These are phyloP conservation scores for Saccostrea glomerata DNA, from an alignment of 1,140 invertebrate genomes.

Conservation along the genomic window DNA sequence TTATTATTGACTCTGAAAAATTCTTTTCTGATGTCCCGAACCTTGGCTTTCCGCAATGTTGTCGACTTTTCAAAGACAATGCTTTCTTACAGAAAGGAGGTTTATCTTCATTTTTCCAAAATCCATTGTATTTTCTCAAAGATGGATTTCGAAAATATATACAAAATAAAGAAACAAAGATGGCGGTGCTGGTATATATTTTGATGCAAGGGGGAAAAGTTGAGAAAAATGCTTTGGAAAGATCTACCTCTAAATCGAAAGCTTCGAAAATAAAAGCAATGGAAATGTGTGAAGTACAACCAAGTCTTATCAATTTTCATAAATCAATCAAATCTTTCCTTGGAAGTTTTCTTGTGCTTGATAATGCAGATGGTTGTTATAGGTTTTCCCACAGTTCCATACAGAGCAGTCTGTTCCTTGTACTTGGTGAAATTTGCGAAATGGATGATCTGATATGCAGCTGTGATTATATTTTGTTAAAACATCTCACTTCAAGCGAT, in stretches of 20 bases:
- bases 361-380: neutral
- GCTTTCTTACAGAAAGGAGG: neutral
- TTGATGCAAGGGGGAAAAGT: neutral
- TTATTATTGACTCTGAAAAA: neutral
- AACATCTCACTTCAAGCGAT: neutral
- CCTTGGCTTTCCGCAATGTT: conserved; percentile 1
- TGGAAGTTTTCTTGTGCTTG: neutral
- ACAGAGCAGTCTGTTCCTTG: neutral
- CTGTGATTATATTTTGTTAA: neutral
- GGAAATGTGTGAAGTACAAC: neutral
- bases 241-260: neutral
- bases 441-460: neutral
- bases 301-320: neutral
- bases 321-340: neutral
- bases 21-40: neutral
- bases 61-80: conserved; percentile 1
- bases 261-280: neutral
- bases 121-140: neutral
- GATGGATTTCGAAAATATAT: neutral
- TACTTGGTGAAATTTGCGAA: conserved; percentile 1
- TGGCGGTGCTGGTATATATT: neutral
- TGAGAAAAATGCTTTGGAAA: neutral
- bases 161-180: neutral
- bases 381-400: neutral
- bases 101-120: neutral